Percentiles rank a stretch among this genome's conserved stretches.
These are phyloP conservation scores for Eptatretus burgeri DNA, from an alignment of 2,113 vertebrate species.

Conservation along the genomic window DNA sequence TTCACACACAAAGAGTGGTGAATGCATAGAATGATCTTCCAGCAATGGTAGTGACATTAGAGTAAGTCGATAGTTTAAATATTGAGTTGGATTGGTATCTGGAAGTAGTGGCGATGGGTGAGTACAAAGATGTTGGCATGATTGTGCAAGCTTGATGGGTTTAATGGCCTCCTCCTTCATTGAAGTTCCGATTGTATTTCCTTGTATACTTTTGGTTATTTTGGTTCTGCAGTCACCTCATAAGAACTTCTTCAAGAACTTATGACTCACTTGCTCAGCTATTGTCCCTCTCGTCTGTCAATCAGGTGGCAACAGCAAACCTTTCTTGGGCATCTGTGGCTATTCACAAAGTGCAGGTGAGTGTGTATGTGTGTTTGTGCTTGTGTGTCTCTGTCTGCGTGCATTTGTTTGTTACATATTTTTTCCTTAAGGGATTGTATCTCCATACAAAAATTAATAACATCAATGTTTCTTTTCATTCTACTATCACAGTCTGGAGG, in stretches of 20 bases:
- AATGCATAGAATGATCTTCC: too few species aligned
- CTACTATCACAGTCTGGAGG: too few species aligned
- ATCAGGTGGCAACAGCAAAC: slow-evolving; percentile 75
- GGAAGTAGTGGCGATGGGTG: not conserved
- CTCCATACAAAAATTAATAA: not conserved
- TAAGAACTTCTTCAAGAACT: too few species aligned
- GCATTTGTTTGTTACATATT: too few species aligned
- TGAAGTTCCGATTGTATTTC: not conserved
- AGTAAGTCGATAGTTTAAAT: too few species aligned
- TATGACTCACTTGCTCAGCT: not conserved
- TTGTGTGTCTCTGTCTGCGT: too few species aligned
- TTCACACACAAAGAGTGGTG: too few species aligned
- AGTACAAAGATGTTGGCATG: not conserved
- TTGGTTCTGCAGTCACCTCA: too few species aligned
- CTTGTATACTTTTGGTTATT: not conserved
- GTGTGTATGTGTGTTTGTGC: too few species aligned
- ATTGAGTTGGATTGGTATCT: not conserved
- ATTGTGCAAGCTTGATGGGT: too few species aligned
- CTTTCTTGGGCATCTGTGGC: slow-evolving; percentile 86
- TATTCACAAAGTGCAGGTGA: slow-evolving; percentile 90
- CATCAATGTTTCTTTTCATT: not conserved
- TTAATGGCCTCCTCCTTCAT: not conserved
- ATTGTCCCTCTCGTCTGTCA: slow-evolving; percentile 11
- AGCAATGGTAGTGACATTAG: too few species aligned
- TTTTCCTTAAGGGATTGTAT: not conserved